Base-by-base conservation (phyloP, 2,113 vertebrate species). In the Hydropotes inermis region DNA sequence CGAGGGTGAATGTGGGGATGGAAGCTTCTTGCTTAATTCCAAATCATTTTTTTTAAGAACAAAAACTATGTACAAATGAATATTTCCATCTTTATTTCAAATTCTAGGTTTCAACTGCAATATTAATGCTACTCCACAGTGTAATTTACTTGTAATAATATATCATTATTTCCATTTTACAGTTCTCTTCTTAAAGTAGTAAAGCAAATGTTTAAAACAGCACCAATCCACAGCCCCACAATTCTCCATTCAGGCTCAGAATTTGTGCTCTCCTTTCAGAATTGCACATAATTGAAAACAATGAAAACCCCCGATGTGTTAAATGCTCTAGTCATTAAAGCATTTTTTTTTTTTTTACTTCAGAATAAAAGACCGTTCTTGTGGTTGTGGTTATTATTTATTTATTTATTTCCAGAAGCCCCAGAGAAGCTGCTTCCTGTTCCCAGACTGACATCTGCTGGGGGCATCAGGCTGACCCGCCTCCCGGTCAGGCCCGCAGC, bases 141-240 rank as follows among this genome's bases (percentile, higher is more conserved):
- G 98, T 98, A 99, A 99, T 99, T 99, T 99, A 98, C 98, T 99
- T 99, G 98, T 99, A 99, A 99, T 99, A 99, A 99, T 99, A 98
- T 99, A 99, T 99, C 98, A 99, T 99, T 99, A 99, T 99, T 99
- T 98, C 98, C 98, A 98, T 99, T 99, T 99, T 99, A 98, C 97
- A 98, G 98, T 99, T 98, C 98, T 99, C 98, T 98, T 97, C 98
- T 99, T 99, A 99, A 99, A 99, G 98, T 98, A 99, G 98, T 99
- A 98, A 98, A 99, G 98, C 98, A 98, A 99, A 98, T 98, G 98
- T 99, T 98, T 99, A 98, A 98, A 98, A 99, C 98, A 97, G 98
- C 98, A 97, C 98, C 98, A 98, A 98, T 97, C 98, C 97, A n/a
- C 98, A 98, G 98, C 95, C 98, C 98, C 97, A 97, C 98, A 98